phyloP scores from a whole-genome alignment of 2,888 invertebrate genomes.

The Tenthredo mesomela region DNA sequence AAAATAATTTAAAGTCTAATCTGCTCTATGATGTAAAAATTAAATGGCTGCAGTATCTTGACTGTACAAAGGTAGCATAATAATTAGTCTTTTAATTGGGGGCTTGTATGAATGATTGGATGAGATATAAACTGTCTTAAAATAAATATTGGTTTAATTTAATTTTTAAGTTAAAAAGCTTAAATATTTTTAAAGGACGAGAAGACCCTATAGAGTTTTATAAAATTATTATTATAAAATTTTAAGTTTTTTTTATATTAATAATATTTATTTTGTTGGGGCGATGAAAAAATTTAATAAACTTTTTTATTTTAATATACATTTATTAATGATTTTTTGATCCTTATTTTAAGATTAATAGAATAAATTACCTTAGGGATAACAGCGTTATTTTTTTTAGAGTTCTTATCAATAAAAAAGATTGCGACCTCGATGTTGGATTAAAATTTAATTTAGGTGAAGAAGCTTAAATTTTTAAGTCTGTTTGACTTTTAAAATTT shows the following conservation, averaged over 20 bases:
- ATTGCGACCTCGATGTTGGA: conserved; percentile 95
- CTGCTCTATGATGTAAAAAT: conserved; percentile 85
- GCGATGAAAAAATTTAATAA: too few relatives aligned
- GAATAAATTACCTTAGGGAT: conserved; percentile 90
- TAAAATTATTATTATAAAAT: too few relatives aligned
- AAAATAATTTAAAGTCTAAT: conserved; percentile 83
- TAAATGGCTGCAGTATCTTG: conserved; percentile 90
- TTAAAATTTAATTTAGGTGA: conserved; percentile 85
- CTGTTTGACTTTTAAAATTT: conserved; percentile 91
- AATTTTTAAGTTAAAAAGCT: conserved; percentile 84
- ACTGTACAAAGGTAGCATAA: conserved; percentile 92
- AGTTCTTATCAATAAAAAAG: conserved; percentile 87
- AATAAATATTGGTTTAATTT: conserved; percentile 80
- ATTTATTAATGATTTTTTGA: conserved; percentile 79
- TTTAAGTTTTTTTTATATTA: too few relatives aligned
- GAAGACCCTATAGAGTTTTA: too few relatives aligned
- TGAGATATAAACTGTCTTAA: conserved; percentile 83
- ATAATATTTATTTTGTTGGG: conserved; percentile 37
- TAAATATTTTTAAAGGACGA: conserved; percentile 76
- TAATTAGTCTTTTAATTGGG: conserved; percentile 89
- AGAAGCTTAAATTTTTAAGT: conserved; percentile 85
- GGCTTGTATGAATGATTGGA: conserved; percentile 89
- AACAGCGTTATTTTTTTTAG: conserved; percentile 90
- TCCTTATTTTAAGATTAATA: conserved; percentile 82
- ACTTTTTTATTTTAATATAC: conserved; percentile 62